Conservation (phyloP, 2,888 invertebrate genomes). For the Metellina segmentata region DNA sequence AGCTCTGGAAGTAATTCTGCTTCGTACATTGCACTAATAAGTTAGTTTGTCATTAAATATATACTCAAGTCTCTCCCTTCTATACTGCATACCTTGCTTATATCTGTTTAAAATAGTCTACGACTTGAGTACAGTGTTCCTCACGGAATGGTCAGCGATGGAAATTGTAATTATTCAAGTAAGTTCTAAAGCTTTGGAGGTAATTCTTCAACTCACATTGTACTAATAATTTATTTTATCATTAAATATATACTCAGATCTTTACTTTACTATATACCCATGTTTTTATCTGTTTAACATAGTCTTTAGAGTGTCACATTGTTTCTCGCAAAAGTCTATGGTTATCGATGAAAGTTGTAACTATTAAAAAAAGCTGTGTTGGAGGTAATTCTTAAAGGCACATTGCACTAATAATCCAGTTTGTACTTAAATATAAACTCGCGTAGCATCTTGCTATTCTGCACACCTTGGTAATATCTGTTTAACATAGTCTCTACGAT, state of each 20-base stretch:
- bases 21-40: background rate
- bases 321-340: background rate
- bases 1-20: background rate
- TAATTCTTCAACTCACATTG: background rate
- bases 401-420: no score
- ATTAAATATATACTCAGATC: background rate
- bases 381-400: no score
- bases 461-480: no score
- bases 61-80: no score
- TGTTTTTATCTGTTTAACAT: no score
- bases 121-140: background rate
- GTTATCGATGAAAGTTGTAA: background rate
- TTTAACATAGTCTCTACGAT: background rate
- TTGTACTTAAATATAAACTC: no score
- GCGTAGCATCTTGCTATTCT: no score
- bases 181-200: background rate
- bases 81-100: no score
- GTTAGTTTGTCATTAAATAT: background rate
- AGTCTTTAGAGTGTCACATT: background rate
- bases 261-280: no score
- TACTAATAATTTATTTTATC: background rate
- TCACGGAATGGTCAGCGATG: background rate
- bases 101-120: no score
- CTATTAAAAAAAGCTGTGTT: no score
- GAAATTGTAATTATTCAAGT: background rate